Conservation (phyloP, 2,888 invertebrate genomes). For the Sphaerophoria rueppellii region DNA sequence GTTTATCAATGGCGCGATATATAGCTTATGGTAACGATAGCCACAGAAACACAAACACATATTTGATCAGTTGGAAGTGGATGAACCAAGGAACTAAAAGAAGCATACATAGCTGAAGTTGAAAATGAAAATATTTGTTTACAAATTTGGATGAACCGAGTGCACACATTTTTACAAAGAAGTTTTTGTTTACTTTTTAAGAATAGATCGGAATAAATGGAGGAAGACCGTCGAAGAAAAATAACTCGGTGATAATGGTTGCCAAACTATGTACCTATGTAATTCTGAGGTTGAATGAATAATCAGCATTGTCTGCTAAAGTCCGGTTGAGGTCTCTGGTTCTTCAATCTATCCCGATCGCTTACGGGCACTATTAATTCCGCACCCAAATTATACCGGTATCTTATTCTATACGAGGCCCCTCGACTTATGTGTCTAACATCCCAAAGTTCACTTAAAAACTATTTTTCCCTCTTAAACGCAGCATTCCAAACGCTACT, state of each 20-base stretch:
- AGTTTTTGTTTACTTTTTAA: slow-evolving; percentile 50
- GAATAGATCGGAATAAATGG: background rate
- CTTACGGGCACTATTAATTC: too few species aligned
- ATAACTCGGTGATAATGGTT: background rate
- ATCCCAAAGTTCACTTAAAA: too few species aligned
- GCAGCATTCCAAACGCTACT: too few species aligned
- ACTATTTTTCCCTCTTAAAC: too few species aligned
- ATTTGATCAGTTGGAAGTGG: background rate
- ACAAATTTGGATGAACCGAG: slow-evolving; percentile 53
- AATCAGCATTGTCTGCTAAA: too few species aligned
- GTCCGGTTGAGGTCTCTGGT: too few species aligned
- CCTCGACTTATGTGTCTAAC: too few species aligned
- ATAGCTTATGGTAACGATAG: background rate
- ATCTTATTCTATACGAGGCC: too few species aligned
- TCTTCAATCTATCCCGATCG: too few species aligned
- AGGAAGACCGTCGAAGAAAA: background rate
- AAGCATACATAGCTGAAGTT: background rate
- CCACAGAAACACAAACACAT: background rate
- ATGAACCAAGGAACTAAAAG: background rate
- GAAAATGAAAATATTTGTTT: slow-evolving; percentile 63
- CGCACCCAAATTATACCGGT: too few species aligned
- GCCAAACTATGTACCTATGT: background rate
- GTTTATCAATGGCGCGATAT: slow-evolving; percentile 18
- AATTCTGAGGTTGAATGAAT: background rate
- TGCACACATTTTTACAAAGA: slow-evolving; percentile 25